A percentile compares a stretch with the other conserved stretches of the same genome.
phyloP scores from a whole-genome alignment of 1,140 invertebrate species.

The Leptinotarsa undecemlineata region DNA sequence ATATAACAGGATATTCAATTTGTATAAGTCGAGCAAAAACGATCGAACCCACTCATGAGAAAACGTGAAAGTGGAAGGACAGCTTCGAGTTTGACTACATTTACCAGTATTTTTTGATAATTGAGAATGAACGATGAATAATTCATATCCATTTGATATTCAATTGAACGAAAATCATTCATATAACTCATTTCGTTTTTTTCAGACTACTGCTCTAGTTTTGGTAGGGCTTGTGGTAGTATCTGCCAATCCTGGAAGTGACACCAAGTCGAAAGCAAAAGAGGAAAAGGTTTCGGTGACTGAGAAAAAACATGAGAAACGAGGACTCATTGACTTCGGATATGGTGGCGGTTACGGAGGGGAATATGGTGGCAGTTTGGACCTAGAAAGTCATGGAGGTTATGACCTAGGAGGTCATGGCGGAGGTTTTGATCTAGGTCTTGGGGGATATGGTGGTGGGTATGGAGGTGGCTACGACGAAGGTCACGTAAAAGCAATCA shows the following conservation, averaged over 20 bases:
- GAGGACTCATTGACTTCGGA: constrained; percentile 51
- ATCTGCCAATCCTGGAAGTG: constrained; percentile 33
- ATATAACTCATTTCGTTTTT: background rate
- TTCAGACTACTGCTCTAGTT: constrained; percentile 42
- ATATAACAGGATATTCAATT: too few relatives aligned
- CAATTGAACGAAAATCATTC: too few relatives aligned
- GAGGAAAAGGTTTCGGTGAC: constrained; percentile 29
- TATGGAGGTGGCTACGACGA: constrained; percentile 30
- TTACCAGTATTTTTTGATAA: too few relatives aligned
- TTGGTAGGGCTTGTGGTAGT: constrained; percentile 43
- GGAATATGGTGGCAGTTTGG: constrained; percentile 4
- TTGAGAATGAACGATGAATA: too few relatives aligned
- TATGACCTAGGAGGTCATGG: constrained; percentile 21
- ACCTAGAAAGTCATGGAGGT: constrained; percentile 20
- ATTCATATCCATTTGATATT: too few relatives aligned
- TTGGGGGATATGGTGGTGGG: constrained; percentile 31
- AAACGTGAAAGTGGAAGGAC: too few relatives aligned
- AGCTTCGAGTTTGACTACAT: too few relatives aligned
- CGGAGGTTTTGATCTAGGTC: constrained; percentile 20
- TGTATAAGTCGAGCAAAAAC: too few relatives aligned
- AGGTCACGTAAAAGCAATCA: constrained; percentile 43
- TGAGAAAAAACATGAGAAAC: constrained; percentile 52
- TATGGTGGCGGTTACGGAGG: constrained; percentile 46
- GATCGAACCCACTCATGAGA: too few relatives aligned
- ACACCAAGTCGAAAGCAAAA: constrained; percentile 43